These are phyloP conservation scores for Cataglyphis livida DNA, from an alignment of 2,888 invertebrate species.

Conservation along the genomic window DNA sequence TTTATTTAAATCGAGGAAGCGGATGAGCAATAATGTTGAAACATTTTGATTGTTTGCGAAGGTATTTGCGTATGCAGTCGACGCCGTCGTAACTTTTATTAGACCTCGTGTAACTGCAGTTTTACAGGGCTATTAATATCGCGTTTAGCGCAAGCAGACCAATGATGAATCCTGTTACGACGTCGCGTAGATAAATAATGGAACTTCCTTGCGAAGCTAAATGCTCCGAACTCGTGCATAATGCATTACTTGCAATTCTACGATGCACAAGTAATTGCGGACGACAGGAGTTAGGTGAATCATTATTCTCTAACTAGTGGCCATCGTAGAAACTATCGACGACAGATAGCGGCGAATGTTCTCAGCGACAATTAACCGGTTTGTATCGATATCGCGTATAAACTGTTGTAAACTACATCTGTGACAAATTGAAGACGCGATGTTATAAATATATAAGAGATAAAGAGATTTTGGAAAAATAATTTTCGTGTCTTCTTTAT, in stretches of 20 bases:
- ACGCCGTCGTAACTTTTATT: slow-evolving; percentile 42
- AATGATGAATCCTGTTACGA: slow-evolving; percentile 49
- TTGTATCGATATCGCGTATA: slow-evolving; percentile 5
- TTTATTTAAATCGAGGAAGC: not conserved
- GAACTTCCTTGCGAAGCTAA: slow-evolving; percentile 61
- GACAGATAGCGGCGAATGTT: slow-evolving; percentile 27
- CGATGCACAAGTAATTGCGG: slow-evolving; percentile 60
- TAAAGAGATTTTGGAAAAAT: not conserved
- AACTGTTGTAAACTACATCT: not conserved
- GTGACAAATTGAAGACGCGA: not conserved
- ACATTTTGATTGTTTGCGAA: slow-evolving; percentile 27
- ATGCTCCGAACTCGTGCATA: slow-evolving; percentile 62
- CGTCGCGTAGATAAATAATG: slow-evolving; percentile 65
- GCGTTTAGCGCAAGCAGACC: slow-evolving; percentile 35
- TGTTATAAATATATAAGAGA: not conserved
- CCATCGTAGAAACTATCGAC: slow-evolving; percentile 40
- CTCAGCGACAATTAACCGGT: slow-evolving; percentile 29
- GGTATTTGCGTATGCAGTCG: slow-evolving; percentile 40
- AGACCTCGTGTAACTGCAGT: slow-evolving; percentile 43
- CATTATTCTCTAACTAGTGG: slow-evolving; percentile 45
- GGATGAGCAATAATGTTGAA: slow-evolving; percentile 12
- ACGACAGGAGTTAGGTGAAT: slow-evolving; percentile 52
- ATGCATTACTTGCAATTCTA: slow-evolving; percentile 68
- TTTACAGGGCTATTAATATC: slow-evolving; percentile 57
- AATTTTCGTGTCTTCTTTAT: not conserved